Conservation (phyloP, 2,113 vertebrate species). For the Oreochromis spilurus region DNA sequence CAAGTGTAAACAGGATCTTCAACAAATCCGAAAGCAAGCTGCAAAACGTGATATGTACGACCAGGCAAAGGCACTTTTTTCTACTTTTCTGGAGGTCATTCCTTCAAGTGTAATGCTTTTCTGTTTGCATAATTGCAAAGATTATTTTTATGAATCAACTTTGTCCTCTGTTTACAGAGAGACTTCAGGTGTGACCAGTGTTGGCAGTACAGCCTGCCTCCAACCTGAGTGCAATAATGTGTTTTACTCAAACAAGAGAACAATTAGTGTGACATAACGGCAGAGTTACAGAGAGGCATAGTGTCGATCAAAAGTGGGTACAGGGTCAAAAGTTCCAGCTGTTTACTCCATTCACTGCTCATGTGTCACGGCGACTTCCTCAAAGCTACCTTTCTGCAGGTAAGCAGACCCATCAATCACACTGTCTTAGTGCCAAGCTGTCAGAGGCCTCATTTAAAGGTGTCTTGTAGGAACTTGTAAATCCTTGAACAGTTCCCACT, state of each 20-base stretch:
- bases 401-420: slow-evolving; percentile 51
- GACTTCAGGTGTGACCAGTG: neutral
- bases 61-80: neutral
- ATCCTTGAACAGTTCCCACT: slow-evolving; percentile 54
- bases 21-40: neutral
- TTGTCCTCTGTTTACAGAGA: neutral
- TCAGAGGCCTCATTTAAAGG: slow-evolving; percentile 46
- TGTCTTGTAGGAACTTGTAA: slow-evolving; percentile 68
- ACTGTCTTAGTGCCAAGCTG: slow-evolving; percentile 50
- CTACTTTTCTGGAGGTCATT: neutral
- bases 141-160: neutral
- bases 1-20: neutral
- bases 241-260: neutral
- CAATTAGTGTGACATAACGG: neutral
- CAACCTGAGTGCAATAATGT: neutral
- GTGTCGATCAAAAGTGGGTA: neutral
- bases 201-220: neutral
- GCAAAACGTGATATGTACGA: neutral
- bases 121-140: neutral
- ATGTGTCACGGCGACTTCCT: slow-evolving; percentile 55
- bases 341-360: slow-evolving; percentile 23
- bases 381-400: slow-evolving; percentile 27
- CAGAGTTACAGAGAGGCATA: neutral
- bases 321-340: slow-evolving; percentile 2
- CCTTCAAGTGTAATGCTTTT: neutral